Conservation (phyloP, 2,113 vertebrate species). For the Lutjanus erythropterus region DNA sequence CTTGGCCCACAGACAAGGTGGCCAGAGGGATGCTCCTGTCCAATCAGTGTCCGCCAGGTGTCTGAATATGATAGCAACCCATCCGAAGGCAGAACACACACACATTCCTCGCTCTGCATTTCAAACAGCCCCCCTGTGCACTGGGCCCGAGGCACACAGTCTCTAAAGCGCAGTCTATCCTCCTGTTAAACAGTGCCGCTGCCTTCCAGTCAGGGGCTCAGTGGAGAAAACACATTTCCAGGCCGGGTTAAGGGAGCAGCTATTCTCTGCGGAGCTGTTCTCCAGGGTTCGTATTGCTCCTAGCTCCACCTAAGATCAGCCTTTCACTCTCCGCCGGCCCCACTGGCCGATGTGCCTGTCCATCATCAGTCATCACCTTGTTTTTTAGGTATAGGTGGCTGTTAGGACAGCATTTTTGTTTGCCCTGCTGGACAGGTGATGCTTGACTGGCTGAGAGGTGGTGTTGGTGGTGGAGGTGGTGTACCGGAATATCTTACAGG, state of each 20-base stretch:
- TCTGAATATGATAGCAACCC: slow-evolving; percentile 82
- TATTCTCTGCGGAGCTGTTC: slow-evolving; percentile 40
- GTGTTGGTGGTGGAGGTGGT: slow-evolving; percentile 47
- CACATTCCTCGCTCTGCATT: slow-evolving; percentile 73
- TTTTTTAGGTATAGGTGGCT: slow-evolving; percentile 46
- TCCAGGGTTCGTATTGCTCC: slow-evolving; percentile 47
- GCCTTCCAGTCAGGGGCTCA: slow-evolving; percentile 51
- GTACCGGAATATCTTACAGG: slow-evolving; percentile 74
- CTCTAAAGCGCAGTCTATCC: slow-evolving; percentile 50
- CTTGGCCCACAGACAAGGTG: slow-evolving; percentile 67
- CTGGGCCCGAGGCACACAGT: slow-evolving; percentile 56
- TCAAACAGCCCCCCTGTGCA: slow-evolving; percentile 68
- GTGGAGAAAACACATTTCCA: slow-evolving; percentile 49
- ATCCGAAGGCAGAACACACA: slow-evolving; percentile 73
- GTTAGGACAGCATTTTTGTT: slow-evolving; percentile 39
- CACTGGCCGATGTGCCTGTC: slow-evolving; percentile 38
- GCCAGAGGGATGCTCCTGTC: slow-evolving; percentile 77
- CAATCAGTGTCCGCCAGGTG: slow-evolving; percentile 83
- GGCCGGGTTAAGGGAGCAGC: slow-evolving; percentile 53
- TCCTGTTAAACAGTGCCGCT: slow-evolving; percentile 51
- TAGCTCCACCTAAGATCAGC: slow-evolving; percentile 25
- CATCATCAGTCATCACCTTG: slow-evolving; percentile 47
- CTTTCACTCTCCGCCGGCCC: slow-evolving; percentile 8
- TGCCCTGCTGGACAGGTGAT: slow-evolving; percentile 50
- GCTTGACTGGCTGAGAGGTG: slow-evolving; percentile 49